phyloP scores from a whole-genome alignment of 2,113 vertebrate species.

The Prinia subflava region DNA sequence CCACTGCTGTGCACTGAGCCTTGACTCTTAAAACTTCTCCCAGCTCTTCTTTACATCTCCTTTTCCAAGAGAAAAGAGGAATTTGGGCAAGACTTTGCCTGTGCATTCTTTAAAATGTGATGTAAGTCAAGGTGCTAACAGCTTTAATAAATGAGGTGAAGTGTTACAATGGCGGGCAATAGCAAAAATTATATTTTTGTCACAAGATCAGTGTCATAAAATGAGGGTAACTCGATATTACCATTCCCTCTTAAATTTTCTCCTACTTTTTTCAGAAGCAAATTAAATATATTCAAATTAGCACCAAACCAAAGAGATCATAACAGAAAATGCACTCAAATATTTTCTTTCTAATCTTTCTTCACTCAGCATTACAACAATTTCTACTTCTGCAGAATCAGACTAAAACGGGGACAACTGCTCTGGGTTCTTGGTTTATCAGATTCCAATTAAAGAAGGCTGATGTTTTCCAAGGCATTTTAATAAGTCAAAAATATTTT shows the following conservation, averaged over 20 bases:
- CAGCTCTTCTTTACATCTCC: not conserved
- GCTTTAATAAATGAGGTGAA: not conserved
- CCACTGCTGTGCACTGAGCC: fast-evolving
- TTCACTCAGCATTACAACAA: not conserved
- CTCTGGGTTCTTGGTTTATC: not conserved
- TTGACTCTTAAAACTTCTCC: not conserved
- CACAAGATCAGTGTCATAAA: not conserved
- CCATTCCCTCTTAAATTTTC: not conserved
- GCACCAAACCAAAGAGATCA: not conserved
- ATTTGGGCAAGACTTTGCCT: not conserved
- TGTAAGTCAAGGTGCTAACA: not conserved
- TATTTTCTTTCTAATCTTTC: not conserved
- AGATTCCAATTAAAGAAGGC: not conserved
- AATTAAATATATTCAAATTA: not conserved
- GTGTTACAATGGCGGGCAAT: not conserved
- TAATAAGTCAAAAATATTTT: not conserved
- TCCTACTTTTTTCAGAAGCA: not conserved
- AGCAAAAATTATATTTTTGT: not conserved
- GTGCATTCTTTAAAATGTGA: not conserved
- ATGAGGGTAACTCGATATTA: not conserved
- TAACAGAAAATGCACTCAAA: not conserved
- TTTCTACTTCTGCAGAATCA: not conserved
- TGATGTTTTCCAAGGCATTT: not conserved
- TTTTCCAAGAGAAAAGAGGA: not conserved
- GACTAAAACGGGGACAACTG: not conserved